Evolutionary conservation across 2,888 invertebrate genomes (phyloP).

Genomic region (Cerceris rybyensis): DNA sequence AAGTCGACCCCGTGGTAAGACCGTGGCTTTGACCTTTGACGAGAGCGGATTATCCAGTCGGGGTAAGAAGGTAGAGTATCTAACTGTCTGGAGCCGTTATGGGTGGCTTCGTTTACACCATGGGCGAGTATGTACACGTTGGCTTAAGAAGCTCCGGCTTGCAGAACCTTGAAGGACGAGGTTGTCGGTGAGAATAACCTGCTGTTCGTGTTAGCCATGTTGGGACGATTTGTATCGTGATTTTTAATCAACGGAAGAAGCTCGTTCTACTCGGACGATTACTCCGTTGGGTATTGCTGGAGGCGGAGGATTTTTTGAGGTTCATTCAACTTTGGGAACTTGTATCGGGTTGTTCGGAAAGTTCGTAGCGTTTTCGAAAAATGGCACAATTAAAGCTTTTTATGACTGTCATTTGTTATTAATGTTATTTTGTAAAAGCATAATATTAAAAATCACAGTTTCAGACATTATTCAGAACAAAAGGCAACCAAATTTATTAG

Average conservation of each 20-base stretch:
- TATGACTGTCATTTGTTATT: too few species aligned
- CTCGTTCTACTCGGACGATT: slow-evolving; percentile 1
- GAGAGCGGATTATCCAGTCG: slow-evolving; percentile 49
- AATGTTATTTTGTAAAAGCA: too few species aligned
- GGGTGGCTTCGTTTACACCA: slow-evolving; percentile 45
- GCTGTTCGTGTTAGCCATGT: slow-evolving; percentile 44
- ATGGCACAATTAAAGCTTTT: too few species aligned
- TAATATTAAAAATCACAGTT: too few species aligned
- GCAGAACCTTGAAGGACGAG: slow-evolving; percentile 30
- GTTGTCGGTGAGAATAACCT: slow-evolving; percentile 47
- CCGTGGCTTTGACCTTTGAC: slow-evolving; percentile 48
- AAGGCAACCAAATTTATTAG: too few species aligned
- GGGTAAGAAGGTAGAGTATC: slow-evolving; percentile 22
- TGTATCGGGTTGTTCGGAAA: too few species aligned
- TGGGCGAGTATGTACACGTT: slow-evolving; percentile 24
- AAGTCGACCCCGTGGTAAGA: not conserved
- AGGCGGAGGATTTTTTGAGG: too few species aligned
- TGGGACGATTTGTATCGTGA: slow-evolving; percentile 52
- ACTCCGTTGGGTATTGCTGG: not conserved
- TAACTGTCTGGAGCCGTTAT: slow-evolving; percentile 59
- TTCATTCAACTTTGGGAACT: too few species aligned
- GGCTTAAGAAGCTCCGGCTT: slow-evolving; percentile 38
- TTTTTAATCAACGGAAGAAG: slow-evolving; percentile 49
- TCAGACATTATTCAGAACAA: too few species aligned
- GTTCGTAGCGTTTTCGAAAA: too few species aligned